Conservation (phyloP, 2,797 vertebrate species). For the Agapornis canus region DNA sequence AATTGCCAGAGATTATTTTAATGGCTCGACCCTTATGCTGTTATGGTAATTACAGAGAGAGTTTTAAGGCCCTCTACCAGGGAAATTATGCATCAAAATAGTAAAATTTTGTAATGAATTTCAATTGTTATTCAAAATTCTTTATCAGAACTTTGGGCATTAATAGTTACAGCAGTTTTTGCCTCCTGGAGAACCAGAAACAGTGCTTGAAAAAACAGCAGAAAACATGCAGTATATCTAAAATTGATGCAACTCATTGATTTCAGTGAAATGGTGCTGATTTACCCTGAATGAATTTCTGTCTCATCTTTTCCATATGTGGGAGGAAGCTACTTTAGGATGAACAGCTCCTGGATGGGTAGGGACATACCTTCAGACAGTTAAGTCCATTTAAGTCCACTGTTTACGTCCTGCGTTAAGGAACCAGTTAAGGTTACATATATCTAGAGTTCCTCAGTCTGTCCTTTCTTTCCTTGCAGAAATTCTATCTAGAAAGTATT, state of each 20-base stretch:
- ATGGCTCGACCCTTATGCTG: constrained; percentile 64
- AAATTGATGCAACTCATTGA: neutral
- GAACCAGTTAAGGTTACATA: neutral
- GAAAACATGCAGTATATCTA: neutral
- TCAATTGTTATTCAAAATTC: constrained; percentile 37
- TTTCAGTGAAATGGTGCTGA: neutral
- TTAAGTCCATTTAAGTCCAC: neutral
- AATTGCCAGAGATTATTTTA: constrained; percentile 77
- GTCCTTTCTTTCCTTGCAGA: neutral
- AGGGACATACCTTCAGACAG: neutral
- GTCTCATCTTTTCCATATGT: neutral
- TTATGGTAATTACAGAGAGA: constrained; percentile 70
- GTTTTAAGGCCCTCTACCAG: constrained; percentile 55
- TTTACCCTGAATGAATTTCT: neutral
- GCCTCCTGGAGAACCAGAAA: neutral
- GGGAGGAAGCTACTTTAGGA: neutral
- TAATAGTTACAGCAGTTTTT: neutral
- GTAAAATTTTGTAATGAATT: constrained; percentile 51
- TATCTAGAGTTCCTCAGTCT: neutral
- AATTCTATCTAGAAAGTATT: neutral
- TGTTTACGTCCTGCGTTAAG: neutral
- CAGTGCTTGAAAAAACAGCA: neutral
- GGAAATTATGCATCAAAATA: constrained; percentile 64
- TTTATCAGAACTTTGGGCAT: constrained; percentile 36
- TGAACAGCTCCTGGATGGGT: neutral